Conservation (phyloP, 2,113 vertebrate species). For the Neopipo cinnamomea region DNA sequence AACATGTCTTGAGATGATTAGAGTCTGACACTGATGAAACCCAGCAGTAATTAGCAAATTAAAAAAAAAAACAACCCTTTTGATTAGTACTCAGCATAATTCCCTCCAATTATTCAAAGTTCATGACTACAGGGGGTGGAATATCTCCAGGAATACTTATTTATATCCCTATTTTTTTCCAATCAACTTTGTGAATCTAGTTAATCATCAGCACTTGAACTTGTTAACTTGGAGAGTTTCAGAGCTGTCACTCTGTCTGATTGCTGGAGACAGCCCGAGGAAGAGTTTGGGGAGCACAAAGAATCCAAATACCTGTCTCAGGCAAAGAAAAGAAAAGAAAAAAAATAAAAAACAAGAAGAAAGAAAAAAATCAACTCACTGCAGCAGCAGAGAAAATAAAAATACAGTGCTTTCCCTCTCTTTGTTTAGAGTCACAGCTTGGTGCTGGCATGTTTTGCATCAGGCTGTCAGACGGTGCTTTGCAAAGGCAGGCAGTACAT, state of each 20-base stretch:
- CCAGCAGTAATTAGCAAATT: conserved; percentile 83
- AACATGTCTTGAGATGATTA: conserved; percentile 84
- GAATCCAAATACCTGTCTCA: conserved; percentile 21
- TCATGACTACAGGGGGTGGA: conserved; percentile 84
- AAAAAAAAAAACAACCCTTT: conserved; percentile 73
- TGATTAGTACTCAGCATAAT: conserved; percentile 87
- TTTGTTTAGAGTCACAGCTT: conserved; percentile 63
- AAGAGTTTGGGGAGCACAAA: conserved; percentile 22
- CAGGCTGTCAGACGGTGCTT: conserved; percentile 3
- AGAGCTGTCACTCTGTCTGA: conserved; percentile 66
- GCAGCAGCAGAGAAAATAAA: conserved; percentile 43
- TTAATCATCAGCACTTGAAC: conserved; percentile 73
- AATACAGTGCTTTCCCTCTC: conserved; percentile 32
- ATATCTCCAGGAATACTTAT: conserved; percentile 83
- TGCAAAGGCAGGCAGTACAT: conserved; percentile 15
- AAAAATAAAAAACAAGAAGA: background rate
- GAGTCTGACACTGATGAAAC: conserved; percentile 83
- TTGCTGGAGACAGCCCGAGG: conserved; percentile 43
- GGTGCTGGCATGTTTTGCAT: conserved; percentile 59
- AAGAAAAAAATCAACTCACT: background rate
- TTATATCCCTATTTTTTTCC: conserved; percentile 79
- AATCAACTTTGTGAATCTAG: conserved; percentile 77
- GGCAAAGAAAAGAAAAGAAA: background rate
- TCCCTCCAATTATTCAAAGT: conserved; percentile 87
- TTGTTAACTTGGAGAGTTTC: conserved; percentile 66